Conservation (phyloP, 2,888 invertebrate species). For the Acanthococcus lagerstroemiae region DNA sequence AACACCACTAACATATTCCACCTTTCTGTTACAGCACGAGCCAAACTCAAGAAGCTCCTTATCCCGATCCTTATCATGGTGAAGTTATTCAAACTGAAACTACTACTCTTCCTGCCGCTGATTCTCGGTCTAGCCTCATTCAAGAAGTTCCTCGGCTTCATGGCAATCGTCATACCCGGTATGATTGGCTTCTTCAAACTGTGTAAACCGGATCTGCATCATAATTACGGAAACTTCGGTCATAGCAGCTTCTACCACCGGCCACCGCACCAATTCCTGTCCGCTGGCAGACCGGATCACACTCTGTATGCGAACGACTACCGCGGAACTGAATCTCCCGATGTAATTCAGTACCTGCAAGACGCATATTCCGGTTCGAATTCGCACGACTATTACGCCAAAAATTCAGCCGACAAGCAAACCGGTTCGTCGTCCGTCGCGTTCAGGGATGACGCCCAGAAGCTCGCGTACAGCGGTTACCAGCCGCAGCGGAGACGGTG, state of each 20-base stretch:
- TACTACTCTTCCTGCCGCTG: conserved; percentile 68
- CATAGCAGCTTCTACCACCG: conserved; percentile 42
- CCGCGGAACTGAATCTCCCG: conserved; percentile 16
- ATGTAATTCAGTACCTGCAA: conserved; percentile 32
- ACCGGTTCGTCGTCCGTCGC: conserved; percentile 30
- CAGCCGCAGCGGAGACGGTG: too few species aligned
- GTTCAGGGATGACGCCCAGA: conserved; percentile 35
- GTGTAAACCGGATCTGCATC: conserved; percentile 45
- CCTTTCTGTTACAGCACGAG: conserved; percentile 14
- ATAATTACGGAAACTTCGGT: conserved; percentile 45
- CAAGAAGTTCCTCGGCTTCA: conserved; percentile 70
- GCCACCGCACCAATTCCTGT: conserved; percentile 52
- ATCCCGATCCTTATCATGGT: conserved; percentile 70
- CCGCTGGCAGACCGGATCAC: conserved; percentile 51
- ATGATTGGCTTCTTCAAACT: conserved; percentile 75
- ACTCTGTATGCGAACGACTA: conserved; percentile 15
- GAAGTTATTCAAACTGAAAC: conserved; percentile 73
- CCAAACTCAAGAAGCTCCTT: conserved; percentile 65
- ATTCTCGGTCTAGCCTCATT: conserved; percentile 74
- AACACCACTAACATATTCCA: too few species aligned
- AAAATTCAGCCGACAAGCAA: conserved; percentile 3
- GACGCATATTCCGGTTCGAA: conserved; percentile 32
- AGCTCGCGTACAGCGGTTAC: conserved; percentile 35
- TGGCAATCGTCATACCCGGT: conserved; percentile 69
- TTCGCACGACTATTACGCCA: conserved; percentile 7